A percentile compares a stretch with the other conserved stretches of the same genome.
Evolutionary conservation across 1,140 invertebrate species (phyloP).

Genomic region (Anoplolepis gracilipes): DNA sequence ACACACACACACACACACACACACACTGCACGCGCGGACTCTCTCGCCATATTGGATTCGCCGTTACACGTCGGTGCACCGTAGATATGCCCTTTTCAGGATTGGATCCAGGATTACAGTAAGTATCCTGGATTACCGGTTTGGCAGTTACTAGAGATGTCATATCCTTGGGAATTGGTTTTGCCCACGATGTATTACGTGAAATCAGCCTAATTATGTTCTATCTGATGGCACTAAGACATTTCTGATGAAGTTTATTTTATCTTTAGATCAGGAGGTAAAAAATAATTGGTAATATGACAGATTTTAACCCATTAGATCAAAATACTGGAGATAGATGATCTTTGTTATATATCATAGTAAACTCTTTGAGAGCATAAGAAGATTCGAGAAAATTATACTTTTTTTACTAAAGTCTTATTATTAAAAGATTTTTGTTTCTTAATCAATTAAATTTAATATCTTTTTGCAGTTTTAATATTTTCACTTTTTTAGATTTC

Average conservation of each 20-base stretch:
- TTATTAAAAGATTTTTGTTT: too few species aligned
- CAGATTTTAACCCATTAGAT: constrained; percentile 12
- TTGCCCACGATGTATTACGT: constrained; percentile 51
- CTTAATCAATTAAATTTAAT: too few species aligned
- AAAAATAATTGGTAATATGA: constrained; percentile 35
- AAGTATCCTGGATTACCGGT: constrained; percentile 68
- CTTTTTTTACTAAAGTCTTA: too few species aligned
- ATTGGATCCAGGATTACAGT: constrained; percentile 66
- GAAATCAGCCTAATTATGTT: constrained; percentile 65
- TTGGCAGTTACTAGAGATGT: constrained; percentile 56
- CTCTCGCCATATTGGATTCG: constrained; percentile 65
- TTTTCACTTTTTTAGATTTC: too few species aligned
- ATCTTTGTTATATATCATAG: not conserved
- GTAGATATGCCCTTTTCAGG: constrained; percentile 61
- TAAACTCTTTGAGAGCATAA: not conserved
- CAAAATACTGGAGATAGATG: not conserved
- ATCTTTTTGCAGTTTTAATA: too few species aligned
- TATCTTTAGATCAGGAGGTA: not conserved
- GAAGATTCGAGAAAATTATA: not conserved
- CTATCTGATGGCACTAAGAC: constrained; percentile 19
- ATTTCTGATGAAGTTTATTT: constrained; percentile 10
- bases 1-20: constrained; percentile 52
- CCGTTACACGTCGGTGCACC: constrained; percentile 6
- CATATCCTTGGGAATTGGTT: constrained; percentile 68
- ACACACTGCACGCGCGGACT: not conserved